Evolutionary conservation across 1,140 invertebrate species (phyloP).

Genomic region (Drosophila parabipectinata): DNA sequence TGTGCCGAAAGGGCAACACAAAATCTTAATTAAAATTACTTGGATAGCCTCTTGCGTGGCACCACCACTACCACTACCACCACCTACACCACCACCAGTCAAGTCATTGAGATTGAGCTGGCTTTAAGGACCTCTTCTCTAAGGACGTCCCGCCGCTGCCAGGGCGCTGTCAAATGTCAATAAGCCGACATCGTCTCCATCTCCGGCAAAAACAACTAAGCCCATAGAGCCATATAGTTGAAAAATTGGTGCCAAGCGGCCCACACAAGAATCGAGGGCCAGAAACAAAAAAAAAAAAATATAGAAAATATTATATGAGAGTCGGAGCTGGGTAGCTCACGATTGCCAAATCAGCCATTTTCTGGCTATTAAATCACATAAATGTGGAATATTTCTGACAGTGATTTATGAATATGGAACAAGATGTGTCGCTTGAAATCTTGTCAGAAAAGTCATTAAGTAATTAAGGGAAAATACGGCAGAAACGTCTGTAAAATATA

Average conservation of each 20-base stretch:
- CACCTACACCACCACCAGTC: not conserved
- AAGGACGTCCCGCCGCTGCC: constrained; percentile 50
- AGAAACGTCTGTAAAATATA: not conserved
- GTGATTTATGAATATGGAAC: not conserved
- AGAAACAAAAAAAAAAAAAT: not conserved
- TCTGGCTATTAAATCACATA: not conserved
- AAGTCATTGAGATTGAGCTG: constrained; percentile 46
- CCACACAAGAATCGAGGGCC: constrained; percentile 2
- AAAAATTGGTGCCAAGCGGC: constrained; percentile 53
- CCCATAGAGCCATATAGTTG: constrained; percentile 1
- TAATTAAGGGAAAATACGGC: not conserved
- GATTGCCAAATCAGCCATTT: constrained; percentile 36
- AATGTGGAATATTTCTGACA: not conserved
- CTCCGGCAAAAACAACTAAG: constrained; percentile 31
- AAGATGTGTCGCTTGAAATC: not conserved
- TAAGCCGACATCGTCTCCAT: constrained; percentile 57
- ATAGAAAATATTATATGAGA: no score
- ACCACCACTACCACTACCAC: constrained; percentile 10
- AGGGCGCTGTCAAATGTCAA: constrained; percentile 57
- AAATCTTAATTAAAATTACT: not conserved
- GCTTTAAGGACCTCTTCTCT: constrained; percentile 51
- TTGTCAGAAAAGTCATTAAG: not conserved
- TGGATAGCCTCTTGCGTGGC: constrained; percentile 26
- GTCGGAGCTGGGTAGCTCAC: not conserved
- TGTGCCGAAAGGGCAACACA: no score